Conservation (phyloP, 2,888 invertebrate species). For the Synanthedon formicaeformis region DNA sequence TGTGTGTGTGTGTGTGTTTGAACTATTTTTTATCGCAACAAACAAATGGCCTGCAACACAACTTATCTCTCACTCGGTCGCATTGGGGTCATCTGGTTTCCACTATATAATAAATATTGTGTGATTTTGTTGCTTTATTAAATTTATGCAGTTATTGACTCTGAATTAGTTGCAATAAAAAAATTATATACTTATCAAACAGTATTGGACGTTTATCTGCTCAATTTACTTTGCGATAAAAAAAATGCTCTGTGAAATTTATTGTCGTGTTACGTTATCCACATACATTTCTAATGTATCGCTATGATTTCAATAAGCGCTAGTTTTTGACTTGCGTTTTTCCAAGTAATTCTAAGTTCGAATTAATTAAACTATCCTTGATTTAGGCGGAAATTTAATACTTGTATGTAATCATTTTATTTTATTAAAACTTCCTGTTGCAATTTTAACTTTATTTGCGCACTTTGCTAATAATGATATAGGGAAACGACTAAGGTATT, state of each 20-base stretch:
- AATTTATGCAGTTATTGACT: neutral
- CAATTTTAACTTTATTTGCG: no score
- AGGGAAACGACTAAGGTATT: no score
- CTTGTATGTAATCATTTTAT: no score
- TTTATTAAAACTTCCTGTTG: no score
- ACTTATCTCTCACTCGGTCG: slow-evolving; percentile 9
- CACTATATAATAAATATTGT: neutral
- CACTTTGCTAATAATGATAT: no score
- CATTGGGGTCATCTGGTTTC: slow-evolving; percentile 12
- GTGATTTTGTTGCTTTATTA: neutral
- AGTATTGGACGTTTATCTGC: slow-evolving; percentile 17
- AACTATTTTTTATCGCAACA: slow-evolving; percentile 7
- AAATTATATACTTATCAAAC: neutral
- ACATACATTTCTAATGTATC: no score
- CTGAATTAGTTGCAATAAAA: neutral
- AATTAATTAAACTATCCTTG: no score
- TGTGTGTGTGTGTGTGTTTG: neutral
- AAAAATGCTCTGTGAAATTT: slow-evolving; percentile 4
- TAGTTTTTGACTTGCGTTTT: no score
- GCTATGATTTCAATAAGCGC: no score
- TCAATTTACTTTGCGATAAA: slow-evolving; percentile 22
- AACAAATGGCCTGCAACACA: slow-evolving; percentile 4
- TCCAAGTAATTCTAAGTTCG: no score
- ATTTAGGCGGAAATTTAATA: no score
- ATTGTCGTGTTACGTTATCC: slow-evolving; percentile 18